phyloP scores from a whole-genome alignment of 2,113 vertebrate genomes.

The Nyctibius bracteatus region DNA sequence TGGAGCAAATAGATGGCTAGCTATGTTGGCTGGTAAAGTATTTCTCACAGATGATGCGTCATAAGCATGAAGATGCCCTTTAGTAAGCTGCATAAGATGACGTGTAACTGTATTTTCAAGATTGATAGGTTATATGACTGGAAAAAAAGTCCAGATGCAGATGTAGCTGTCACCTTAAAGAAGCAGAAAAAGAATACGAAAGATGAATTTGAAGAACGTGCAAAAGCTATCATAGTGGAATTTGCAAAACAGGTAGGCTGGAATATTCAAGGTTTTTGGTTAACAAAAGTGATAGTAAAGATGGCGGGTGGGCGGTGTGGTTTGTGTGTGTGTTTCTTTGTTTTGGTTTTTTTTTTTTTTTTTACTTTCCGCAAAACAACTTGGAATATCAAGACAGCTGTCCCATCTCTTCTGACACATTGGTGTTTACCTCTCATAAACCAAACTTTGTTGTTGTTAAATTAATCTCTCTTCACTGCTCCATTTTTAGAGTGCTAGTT shows the following conservation, averaged over 20 bases:
- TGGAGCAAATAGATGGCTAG: neutral
- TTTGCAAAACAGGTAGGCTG: constrained; percentile 92
- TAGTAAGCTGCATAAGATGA: neutral
- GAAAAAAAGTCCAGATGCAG: constrained; percentile 95
- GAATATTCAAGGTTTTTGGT: neutral
- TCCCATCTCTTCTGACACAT: neutral
- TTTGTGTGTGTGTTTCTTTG: neutral
- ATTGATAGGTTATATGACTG: constrained; percentile 97
- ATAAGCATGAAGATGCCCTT: neutral
- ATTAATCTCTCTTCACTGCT: neutral
- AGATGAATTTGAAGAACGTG: constrained; percentile 95
- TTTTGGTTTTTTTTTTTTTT: neutral
- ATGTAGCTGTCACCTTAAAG: constrained; percentile 90
- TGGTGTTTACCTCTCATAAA: neutral
- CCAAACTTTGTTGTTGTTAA: neutral
- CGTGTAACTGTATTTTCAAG: constrained; percentile 64
- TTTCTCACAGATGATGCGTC: neutral
- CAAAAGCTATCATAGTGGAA: constrained; percentile 91
- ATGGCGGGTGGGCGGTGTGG: neutral
- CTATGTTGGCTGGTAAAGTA: neutral
- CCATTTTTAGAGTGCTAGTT: neutral
- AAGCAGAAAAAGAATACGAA: constrained; percentile 99
- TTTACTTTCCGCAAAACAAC: neutral
- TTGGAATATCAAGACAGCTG: neutral
- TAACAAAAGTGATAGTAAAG: neutral